Percentiles rank a stretch among this genome's conserved stretches.
phyloP scores from a whole-genome alignment of 1,140 invertebrate genomes.

The Frieseomelitta varia region DNA sequence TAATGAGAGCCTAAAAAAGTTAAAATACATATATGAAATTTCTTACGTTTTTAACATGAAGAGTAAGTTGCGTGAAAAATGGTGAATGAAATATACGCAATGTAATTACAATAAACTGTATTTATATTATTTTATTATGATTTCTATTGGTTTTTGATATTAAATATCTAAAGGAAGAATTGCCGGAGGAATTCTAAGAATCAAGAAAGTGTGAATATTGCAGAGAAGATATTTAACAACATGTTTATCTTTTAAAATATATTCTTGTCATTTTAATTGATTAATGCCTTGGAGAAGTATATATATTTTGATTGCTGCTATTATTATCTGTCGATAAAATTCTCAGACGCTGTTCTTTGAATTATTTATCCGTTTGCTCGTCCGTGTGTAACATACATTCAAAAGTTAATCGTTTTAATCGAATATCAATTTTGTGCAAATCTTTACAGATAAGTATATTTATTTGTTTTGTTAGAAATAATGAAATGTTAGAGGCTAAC shows the following conservation, averaged over 20 bases:
- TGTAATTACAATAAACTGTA: neutral
- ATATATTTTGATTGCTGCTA: no score
- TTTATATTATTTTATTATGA: neutral
- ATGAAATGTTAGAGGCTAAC: no score
- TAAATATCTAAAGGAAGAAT: neutral
- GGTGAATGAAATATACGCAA: neutral
- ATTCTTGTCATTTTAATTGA: neutral
- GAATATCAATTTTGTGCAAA: no score
- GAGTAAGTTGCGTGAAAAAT: neutral
- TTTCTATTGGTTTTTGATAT: neutral
- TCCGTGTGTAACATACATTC: no score
- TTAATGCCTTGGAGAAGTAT: no score
- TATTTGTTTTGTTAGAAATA: no score
- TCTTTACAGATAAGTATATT: no score
- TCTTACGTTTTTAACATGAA: neutral
- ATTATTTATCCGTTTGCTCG: no score
- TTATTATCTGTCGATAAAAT: no score
- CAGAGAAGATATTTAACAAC: neutral
- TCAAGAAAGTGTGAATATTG: neutral
- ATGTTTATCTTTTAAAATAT: neutral
- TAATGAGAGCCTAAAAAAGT: conserved; percentile 87
- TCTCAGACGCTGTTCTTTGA: no score
- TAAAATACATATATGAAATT: conserved; percentile 25
- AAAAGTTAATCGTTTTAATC: no score
- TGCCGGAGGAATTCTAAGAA: neutral